Evolutionary conservation across 2,113 vertebrate species (phyloP), one percentile per base, ranked within the genome.

Genomic region (Pristiophorus japonicus): DNA sequence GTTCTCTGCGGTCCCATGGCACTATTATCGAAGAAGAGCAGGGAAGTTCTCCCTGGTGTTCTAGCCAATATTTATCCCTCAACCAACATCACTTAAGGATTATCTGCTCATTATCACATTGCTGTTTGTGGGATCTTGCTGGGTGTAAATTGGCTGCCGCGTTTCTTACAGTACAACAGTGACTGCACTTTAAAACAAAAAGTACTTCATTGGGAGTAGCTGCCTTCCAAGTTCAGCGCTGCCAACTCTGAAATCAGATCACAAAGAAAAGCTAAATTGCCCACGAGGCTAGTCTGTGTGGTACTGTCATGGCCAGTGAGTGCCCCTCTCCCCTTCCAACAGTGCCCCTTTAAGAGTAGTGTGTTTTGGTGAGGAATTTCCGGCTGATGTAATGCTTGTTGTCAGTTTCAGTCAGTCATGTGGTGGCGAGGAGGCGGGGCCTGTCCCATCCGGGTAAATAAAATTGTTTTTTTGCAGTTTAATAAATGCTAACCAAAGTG

Each of bases 341-440:
- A 16, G 16, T 62, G 12, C 88, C 66, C 24, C 66, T 94, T 94
- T 94, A 94, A 94, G 93, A 70, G 93, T 94, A 94, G 11, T 66
- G 16, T 94, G 45, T 94, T 67, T 94, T 94, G 93, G 66, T 30
- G 42, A 94, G 24, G 66, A 34, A 70, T 70, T 94, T 94, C 93
- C 93, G 87, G 66, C 93, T 94, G 93, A 94, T 94, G 93, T 94
- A 94, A 94, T 94, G 93, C 63, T 67, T 70, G 45, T 55, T 65
- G 90, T 92, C 90, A 92, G 90, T 94, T 94, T 94, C 93, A 70
- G 93, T 70, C 92, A 94, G 65, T 94, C 93, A 94, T 70, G 93
- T 73, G 93, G 42, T 47, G 27, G 66, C 20, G 27, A 70, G 38
- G 65, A 94, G 93, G 63, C 0, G 93, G 92, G 22, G 38, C 11